Evolutionary conservation across 2,113 vertebrate species (phyloP), one percentile per base, ranked within the genome.

Genomic region (Eublepharis macularius): DNA sequence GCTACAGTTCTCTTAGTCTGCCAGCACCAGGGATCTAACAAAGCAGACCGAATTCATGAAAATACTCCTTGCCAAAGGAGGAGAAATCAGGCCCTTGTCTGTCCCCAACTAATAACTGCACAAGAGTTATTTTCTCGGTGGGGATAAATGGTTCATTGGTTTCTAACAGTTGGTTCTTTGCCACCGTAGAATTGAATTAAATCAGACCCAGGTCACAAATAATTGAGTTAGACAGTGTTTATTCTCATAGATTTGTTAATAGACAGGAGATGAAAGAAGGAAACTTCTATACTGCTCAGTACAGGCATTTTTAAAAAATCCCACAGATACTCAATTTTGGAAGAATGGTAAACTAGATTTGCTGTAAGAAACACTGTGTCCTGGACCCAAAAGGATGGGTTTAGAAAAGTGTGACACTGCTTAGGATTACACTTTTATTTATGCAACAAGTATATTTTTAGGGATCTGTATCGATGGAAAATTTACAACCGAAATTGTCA

Each of bases 101-200:
- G 34, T 86, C 60, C 32, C 92, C 81, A 78, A 75, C 70, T 87
- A 91, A 91, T 89, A 76, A 45, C 78, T n/a, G 76, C 80, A 87
- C 84, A 91, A 92, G 79, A 19, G 45, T 75, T 76, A 85, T 81
- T 93, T 92, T 94, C 87, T 91, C 88, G 90, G 5, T 88, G 74
- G 87, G 82, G 91, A 93, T 85, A 92, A 88, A 92, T 86, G 57
- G 70, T 91, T 95, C 17, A 10, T 81, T 93, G 83, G 88, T 91
- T 70, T 91, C 51, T 68, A 57, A 54, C 49, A 47, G 84, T 95
- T 94, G 89, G 87, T 92, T 90, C 91, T 90, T 84, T 93, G 93
- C 91, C 90, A 93, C 32, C 86, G 51, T 87, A 88, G 84, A 92
- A 93, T 73, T 92, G 86, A 94, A 93, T 93, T 91, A 95, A 95